Percentiles rank a stretch among this genome's conserved stretches.
Evolutionary conservation across 23 tunicate genomes (phyloP).

Genomic region (Halocynthia roretzi): DNA sequence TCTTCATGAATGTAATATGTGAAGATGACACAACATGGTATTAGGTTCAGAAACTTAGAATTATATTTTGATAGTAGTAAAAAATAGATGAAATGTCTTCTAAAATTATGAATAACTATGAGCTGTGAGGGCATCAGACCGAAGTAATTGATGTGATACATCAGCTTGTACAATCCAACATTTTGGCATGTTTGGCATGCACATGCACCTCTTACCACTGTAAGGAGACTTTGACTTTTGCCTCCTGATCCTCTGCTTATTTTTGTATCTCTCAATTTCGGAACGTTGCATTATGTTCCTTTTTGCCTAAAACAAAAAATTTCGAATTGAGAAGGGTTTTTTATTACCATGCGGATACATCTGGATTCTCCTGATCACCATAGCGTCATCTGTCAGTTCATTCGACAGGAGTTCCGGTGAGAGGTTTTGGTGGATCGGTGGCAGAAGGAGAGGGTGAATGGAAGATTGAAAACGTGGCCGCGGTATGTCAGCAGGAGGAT

Average conservation of each 20-base stretch:
- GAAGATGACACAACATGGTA: no score
- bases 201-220: conserved; percentile 1
- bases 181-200: not conserved
- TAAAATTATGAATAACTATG: no score
- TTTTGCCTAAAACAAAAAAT: not conserved
- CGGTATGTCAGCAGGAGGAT: no score
- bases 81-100: no score
- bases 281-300: not conserved
- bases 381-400: conserved; percentile 6
- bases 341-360: no score
- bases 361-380: not conserved
- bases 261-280: conserved; percentile 7
- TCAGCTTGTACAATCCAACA: not conserved
- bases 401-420: not conserved
- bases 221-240: not conserved
- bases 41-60: no score
- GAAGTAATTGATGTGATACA: no score
- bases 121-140: no score
- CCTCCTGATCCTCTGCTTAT: not conserved
- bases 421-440: conserved; percentile 1
- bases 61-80: no score
- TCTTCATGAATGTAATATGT: no score
- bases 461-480: not conserved
- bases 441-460: conserved; percentile 10
- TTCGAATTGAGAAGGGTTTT: not conserved